Evolutionary conservation across 2,888 invertebrate genomes (phyloP).

Genomic region (Byasa hedistus): DNA sequence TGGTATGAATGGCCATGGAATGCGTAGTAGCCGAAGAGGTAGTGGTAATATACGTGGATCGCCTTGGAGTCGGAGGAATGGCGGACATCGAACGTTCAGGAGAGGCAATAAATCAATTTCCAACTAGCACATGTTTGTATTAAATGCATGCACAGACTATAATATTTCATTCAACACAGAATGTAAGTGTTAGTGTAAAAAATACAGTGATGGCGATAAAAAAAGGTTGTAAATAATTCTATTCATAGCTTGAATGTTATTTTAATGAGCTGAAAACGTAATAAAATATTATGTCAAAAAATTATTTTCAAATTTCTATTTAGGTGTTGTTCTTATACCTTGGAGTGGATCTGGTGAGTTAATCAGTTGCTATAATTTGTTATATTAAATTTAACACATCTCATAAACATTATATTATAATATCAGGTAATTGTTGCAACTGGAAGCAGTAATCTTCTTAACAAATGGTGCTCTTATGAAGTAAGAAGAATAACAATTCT

Average conservation of each 20-base stretch:
- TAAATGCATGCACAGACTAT: slow-evolving; percentile 51
- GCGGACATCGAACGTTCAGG: slow-evolving; percentile 64
- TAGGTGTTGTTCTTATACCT: slow-evolving; percentile 45
- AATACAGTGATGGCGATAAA: slow-evolving; percentile 58
- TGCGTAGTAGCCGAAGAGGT: slow-evolving; percentile 40
- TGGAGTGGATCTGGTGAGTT: slow-evolving; percentile 61
- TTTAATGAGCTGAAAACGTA: slow-evolving; percentile 64
- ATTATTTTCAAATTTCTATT: slow-evolving; percentile 47
- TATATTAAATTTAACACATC: slow-evolving; percentile 43
- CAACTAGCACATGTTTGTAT: slow-evolving; percentile 51
- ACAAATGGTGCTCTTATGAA: slow-evolving; percentile 28
- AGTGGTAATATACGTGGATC: slow-evolving; percentile 49
- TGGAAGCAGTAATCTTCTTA: slow-evolving; percentile 19
- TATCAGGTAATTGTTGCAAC: slow-evolving; percentile 57
- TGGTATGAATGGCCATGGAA: slow-evolving; percentile 42
- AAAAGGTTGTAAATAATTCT: slow-evolving; percentile 74
- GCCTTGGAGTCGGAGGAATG: slow-evolving; percentile 56
- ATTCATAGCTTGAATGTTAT: slow-evolving; percentile 69
- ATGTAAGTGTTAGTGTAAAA: slow-evolving; percentile 60
- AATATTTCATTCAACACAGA: slow-evolving; percentile 49
- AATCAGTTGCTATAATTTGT: slow-evolving; percentile 49
- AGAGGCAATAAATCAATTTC: slow-evolving; percentile 64
- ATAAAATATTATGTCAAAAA: slow-evolving; percentile 66
- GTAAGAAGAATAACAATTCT: slow-evolving; percentile 18
- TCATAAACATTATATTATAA: slow-evolving; percentile 41